A percentile compares a stretch with the other conserved stretches of the same genome.
phyloP scores from a whole-genome alignment of 2,797 vertebrate species.

The Platyrinchus mystaceus region DNA sequence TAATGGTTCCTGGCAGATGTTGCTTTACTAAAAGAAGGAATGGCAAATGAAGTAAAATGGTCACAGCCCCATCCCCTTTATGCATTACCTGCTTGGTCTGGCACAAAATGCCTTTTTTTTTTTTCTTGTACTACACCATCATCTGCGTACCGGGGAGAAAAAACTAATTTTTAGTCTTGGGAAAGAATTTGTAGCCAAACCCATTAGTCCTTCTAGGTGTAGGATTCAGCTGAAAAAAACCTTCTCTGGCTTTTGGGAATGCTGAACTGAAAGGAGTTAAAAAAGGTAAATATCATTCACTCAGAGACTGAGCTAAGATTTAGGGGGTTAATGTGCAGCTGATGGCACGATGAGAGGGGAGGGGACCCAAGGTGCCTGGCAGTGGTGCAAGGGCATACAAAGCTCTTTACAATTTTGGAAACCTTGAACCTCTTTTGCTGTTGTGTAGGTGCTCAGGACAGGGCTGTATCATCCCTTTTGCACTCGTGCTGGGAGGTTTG shows the following conservation, averaged over 20 bases:
- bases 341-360: not conserved
- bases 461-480: not conserved
- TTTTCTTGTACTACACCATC: not conserved
- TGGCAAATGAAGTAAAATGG: not conserved
- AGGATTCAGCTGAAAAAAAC: not conserved
- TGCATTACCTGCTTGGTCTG: not conserved
- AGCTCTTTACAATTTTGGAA: not conserved
- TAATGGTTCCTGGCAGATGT: not conserved
- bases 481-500: rapidly evolving
- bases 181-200: not conserved
- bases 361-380: not conserved
- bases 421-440: not conserved
- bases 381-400: not conserved
- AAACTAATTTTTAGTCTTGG: not conserved
- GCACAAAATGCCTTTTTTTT: not conserved
- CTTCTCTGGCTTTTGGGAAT: not conserved
- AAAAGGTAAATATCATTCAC: not conserved
- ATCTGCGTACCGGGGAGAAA: rapidly evolving
- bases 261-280: not conserved
- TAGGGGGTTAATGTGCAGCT: not conserved
- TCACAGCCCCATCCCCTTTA: not conserved
- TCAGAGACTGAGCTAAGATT: not conserved
- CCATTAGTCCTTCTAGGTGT: not conserved
- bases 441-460: not conserved
- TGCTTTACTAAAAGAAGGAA: not conserved